Conservation (phyloP, 2,888 invertebrate genomes). For the Spodoptera littoralis region DNA sequence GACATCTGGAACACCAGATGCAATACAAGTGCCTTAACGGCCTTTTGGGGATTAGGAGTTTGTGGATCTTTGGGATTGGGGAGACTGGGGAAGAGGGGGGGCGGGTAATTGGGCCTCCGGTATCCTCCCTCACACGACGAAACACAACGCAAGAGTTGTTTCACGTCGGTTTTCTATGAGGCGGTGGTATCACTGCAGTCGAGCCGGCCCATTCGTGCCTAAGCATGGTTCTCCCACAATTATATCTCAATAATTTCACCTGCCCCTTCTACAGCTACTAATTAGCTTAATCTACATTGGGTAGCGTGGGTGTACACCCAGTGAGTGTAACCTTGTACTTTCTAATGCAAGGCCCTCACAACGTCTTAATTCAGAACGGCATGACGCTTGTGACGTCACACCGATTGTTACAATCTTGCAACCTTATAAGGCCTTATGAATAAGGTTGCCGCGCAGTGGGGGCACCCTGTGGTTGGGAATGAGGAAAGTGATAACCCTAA, state of each 20-base stretch:
- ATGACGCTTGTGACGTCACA: conserved; percentile 49
- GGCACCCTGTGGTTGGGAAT: neutral
- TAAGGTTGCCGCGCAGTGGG: conserved; percentile 28
- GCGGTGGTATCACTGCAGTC: too few relatives aligned
- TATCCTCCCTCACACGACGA: too few relatives aligned
- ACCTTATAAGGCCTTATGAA: conserved; percentile 6
- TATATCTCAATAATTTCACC: neutral
- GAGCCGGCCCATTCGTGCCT: too few relatives aligned
- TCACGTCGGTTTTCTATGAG: too few relatives aligned
- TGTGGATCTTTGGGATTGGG: too few relatives aligned
- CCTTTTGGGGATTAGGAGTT: too few relatives aligned
- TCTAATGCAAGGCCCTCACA: conserved; percentile 56
- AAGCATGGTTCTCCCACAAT: too few relatives aligned
- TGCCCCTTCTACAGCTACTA: conserved; percentile 23
- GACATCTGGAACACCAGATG: too few relatives aligned
- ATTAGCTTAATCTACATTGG: conserved; percentile 27
- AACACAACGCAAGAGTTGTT: too few relatives aligned
- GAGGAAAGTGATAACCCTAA: neutral
- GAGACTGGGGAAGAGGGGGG: too few relatives aligned
- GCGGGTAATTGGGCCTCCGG: too few relatives aligned
- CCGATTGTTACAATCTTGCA: conserved; percentile 8
- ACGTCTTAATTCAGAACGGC: conserved; percentile 40
- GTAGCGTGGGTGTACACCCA: conserved; percentile 45
- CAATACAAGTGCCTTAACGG: too few relatives aligned
- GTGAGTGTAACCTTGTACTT: conserved; percentile 60